A percentile compares a stretch with the other conserved stretches of the same genome.
Evolutionary conservation across 2,797 vertebrate species (phyloP).

Genomic region (Sebastes trivittatus): DNA sequence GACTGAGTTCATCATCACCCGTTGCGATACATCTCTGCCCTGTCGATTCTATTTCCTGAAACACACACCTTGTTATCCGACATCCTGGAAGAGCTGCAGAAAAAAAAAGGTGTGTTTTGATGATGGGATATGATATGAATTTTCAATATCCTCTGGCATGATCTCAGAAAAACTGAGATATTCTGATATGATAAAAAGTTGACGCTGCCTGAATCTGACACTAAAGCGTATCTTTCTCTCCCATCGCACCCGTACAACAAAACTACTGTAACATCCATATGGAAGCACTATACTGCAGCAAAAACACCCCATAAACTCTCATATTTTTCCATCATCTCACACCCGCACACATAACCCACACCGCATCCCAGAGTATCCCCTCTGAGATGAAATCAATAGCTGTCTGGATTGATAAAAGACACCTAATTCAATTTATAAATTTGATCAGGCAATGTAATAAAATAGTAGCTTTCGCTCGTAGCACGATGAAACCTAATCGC

Average conservation of each 20-base stretch:
- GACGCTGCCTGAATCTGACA: conserved; percentile 22
- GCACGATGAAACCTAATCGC: conserved; percentile 57
- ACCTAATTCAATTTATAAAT: conserved; percentile 73
- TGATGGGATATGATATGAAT: neutral
- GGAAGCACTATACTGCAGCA: conserved; percentile 44
- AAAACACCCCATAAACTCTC: conserved; percentile 48
- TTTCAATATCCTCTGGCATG: conserved; percentile 2
- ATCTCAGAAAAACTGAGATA: neutral
- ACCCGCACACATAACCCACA: conserved; percentile 24
- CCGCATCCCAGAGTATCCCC: conserved; percentile 14
- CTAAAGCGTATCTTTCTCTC: conserved; percentile 22
- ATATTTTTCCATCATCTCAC: conserved; percentile 52
- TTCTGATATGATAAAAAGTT: conserved; percentile 7
- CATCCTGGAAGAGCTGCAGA: neutral
- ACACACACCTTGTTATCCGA: neutral
- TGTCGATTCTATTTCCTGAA: neutral
- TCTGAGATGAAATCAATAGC: conserved; percentile 62
- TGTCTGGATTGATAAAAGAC: conserved; percentile 59
- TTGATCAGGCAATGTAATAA: conserved; percentile 67
- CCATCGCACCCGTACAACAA: conserved; percentile 14
- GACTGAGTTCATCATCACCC: neutral
- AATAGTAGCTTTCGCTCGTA: conserved; percentile 49
- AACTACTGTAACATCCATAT: conserved; percentile 52
- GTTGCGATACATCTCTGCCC: neutral
- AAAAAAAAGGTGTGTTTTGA: neutral